Percentiles rank a stretch among this genome's conserved stretches.
phyloP scores from a whole-genome alignment of 1,140 invertebrate species.

The Hesperophylax magnus region DNA sequence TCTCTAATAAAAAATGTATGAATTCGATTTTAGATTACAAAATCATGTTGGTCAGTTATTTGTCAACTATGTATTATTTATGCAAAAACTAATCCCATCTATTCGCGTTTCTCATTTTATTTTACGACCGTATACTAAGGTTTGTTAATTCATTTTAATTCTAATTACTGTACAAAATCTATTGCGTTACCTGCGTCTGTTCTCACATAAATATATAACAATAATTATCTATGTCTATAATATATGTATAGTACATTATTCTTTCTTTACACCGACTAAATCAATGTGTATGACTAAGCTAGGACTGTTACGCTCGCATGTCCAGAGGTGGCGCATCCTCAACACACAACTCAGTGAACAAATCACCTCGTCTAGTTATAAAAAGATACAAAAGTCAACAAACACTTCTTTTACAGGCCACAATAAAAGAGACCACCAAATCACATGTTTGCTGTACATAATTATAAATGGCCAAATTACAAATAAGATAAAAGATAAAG shows the following conservation, averaged over 20 bases:
- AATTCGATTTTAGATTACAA: too few relatives aligned
- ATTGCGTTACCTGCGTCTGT: slow-evolving; percentile 43
- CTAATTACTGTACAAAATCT: slow-evolving; percentile 55
- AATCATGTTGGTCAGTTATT: not conserved
- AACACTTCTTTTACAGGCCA: not conserved
- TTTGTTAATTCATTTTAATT: slow-evolving; percentile 43
- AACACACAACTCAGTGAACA: too few relatives aligned
- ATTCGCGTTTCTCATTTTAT: slow-evolving; percentile 32
- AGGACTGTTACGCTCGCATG: not conserved
- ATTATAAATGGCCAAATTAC: too few relatives aligned
- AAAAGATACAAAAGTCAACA: slow-evolving; percentile 13
- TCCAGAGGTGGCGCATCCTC: not conserved
- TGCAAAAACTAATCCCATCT: slow-evolving; percentile 45
- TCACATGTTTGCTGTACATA: too few relatives aligned
- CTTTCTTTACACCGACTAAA: slow-evolving; percentile 8
- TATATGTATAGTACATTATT: slow-evolving; percentile 20
- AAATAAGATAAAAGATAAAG: too few relatives aligned
- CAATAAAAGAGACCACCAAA: not conserved
- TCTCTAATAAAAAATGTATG: not conserved
- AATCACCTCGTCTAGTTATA: not conserved
- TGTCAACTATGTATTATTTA: slow-evolving; percentile 8
- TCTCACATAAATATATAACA: slow-evolving; percentile 47
- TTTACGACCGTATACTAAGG: slow-evolving; percentile 54
- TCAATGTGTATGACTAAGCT: slow-evolving; percentile 8
- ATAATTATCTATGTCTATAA: slow-evolving; percentile 19